Evolutionary conservation across 2,797 vertebrate species (phyloP), one percentile per base, ranked within the genome.

Genomic region (Taenioides sp.): DNA sequence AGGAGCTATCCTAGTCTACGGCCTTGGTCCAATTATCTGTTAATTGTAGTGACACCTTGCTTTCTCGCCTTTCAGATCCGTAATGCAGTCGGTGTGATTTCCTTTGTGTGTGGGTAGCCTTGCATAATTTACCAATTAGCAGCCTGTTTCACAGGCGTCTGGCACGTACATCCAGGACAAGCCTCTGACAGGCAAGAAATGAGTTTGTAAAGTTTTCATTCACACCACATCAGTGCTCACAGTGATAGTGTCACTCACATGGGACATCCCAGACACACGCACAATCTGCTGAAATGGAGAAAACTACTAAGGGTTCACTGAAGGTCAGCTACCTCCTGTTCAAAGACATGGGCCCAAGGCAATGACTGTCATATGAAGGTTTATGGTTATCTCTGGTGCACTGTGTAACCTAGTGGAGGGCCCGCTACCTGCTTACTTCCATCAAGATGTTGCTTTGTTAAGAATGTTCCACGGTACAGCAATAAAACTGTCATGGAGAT

Each of bases 231-330:
- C 73, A 62, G 63, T 78, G 59, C 18, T 28, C 18, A 12, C 69
- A 25, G 50, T 72, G 62, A 84, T 82, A 66, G 64, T 66, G 64
- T 66, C 64, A 52, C 47, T 52, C 25, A 50, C 12, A 69, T 59
- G 74, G 64, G 69, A 71, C 73, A 28, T 69, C 59, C 50, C 75
- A 70, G 68, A 79, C 55, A 49, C 64, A 63, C 69, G 63, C 23
- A 11, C 74, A 79, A 75, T 77, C 50, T 75, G 47, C 59, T 65
- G 62, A 79, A 78, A 69, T 47, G 14, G 7, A 49, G 31, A 55
- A 49, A 58, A 54, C 79, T 12, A 81, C n/a, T 6, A 10, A 6
- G 34, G 20, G 20, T 47, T 43, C 37, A 37, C 34, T 37, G 9
- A 25, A 27, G 50, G 50, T 54, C n/a, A 47, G 43, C 3, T 47